Evolutionary conservation across 2,797 vertebrate species (phyloP).

Genomic region (Sorex maritimensis): DNA sequence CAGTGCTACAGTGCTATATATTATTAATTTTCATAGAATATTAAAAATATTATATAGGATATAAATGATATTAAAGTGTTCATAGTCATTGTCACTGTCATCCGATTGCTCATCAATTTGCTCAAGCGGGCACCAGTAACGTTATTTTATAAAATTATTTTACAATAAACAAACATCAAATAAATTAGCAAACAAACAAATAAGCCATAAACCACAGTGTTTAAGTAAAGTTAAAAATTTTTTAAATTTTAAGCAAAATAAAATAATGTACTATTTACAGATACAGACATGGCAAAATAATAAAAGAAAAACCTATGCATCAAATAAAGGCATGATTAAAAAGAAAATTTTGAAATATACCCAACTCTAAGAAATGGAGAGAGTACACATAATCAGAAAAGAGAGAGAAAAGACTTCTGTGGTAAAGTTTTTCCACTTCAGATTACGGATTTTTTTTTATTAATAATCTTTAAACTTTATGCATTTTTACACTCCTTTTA

Average conservation of each 20-base stretch:
- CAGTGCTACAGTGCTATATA: not conserved
- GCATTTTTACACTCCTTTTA: slow-evolving; percentile 10
- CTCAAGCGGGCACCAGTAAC: too few relatives aligned
- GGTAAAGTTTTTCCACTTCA: not conserved
- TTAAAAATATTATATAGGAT: too few relatives aligned
- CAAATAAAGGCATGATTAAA: slow-evolving; percentile 40
- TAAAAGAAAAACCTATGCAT: too few relatives aligned
- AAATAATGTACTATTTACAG: not conserved
- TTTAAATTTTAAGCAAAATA: not conserved
- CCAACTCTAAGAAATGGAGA: not conserved
- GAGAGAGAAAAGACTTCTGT: not conserved
- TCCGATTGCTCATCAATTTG: too few relatives aligned
- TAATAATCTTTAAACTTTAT: slow-evolving; percentile 11
- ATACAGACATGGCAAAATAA: not conserved
- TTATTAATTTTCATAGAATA: too few relatives aligned
- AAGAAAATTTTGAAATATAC: slow-evolving; percentile 15
- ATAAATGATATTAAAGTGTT: slow-evolving; percentile 19
- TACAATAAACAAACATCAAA: too few relatives aligned
- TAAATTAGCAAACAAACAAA: too few relatives aligned
- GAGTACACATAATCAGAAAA: not conserved
- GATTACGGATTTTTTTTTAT: not conserved
- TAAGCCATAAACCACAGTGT: too few relatives aligned
- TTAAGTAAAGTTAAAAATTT: too few relatives aligned
- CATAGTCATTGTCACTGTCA: not conserved
- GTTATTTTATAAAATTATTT: too few relatives aligned